Evolutionary conservation across 1,140 invertebrate species (phyloP).

Genomic region (Kradibia gibbosae): DNA sequence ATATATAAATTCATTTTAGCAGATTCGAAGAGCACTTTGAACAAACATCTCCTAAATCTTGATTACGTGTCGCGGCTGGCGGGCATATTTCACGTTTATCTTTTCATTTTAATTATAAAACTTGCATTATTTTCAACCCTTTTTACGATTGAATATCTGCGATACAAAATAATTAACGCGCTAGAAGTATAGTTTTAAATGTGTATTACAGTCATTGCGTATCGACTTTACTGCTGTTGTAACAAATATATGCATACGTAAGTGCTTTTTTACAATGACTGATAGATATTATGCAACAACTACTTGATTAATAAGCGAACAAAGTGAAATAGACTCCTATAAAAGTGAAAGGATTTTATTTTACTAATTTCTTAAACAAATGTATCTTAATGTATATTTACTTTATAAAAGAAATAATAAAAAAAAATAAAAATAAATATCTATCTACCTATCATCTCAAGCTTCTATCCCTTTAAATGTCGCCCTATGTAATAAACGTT

Average conservation of each 20-base stretch:
- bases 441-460: conserved; percentile 49
- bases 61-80: neutral
- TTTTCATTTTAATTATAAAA: neutral
- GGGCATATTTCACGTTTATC: neutral
- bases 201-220: neutral
- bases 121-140: neutral
- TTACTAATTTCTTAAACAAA: neutral
- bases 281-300: neutral
- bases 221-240: neutral
- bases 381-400: neutral
- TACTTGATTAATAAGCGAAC: neutral
- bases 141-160: neutral
- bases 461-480: conserved; percentile 52
- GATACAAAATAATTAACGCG: neutral
- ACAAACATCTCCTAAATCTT: neutral
- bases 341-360: neutral
- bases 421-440: conserved; percentile 29
- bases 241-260: neutral
- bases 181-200: neutral
- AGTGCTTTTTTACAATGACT: neutral
- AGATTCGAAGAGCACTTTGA: neutral
- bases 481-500: conserved; percentile 62
- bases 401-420: neutral
- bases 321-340: neutral
- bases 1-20: too few relatives aligned